Conservation (phyloP, 2,113 vertebrate genomes). For the Merops nubicus region DNA sequence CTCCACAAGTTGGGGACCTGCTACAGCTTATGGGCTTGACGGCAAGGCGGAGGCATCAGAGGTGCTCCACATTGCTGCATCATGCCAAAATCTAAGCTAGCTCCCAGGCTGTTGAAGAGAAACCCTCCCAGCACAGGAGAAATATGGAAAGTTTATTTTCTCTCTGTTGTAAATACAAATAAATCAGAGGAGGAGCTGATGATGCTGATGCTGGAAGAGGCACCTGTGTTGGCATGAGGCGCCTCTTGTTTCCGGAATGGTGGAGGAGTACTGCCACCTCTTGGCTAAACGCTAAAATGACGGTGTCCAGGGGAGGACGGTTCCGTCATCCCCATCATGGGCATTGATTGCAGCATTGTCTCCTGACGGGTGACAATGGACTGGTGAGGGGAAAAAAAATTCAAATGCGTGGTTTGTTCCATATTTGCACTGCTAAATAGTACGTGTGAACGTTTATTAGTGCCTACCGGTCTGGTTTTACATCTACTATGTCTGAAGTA, state of each 20-base stretch:
- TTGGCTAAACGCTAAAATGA: slow-evolving; percentile 41
- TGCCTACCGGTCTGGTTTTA: background rate
- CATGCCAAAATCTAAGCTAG: background rate
- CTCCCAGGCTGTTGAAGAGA: background rate
- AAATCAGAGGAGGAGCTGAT: background rate
- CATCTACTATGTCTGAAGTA: background rate
- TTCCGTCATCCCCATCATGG: background rate
- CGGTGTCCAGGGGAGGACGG: background rate
- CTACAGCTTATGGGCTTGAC: background rate
- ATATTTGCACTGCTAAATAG: background rate
- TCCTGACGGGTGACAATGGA: background rate
- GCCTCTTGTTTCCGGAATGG: background rate
- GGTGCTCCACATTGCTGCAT: rapidly evolving
- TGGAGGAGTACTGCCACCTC: slow-evolving; percentile 77
- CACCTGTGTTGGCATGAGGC: background rate
- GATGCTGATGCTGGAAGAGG: background rate
- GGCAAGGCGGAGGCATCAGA: background rate
- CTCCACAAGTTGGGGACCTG: background rate
- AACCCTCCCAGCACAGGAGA: background rate
- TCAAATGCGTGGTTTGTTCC: background rate
- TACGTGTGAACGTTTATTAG: background rate
- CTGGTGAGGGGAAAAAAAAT: rapidly evolving
- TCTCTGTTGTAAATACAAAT: background rate
- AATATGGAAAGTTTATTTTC: background rate
- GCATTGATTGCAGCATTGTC: background rate